Evolutionary conservation across 2,888 invertebrate species (phyloP).

Genomic region (Caenorhabditis becei): DNA sequence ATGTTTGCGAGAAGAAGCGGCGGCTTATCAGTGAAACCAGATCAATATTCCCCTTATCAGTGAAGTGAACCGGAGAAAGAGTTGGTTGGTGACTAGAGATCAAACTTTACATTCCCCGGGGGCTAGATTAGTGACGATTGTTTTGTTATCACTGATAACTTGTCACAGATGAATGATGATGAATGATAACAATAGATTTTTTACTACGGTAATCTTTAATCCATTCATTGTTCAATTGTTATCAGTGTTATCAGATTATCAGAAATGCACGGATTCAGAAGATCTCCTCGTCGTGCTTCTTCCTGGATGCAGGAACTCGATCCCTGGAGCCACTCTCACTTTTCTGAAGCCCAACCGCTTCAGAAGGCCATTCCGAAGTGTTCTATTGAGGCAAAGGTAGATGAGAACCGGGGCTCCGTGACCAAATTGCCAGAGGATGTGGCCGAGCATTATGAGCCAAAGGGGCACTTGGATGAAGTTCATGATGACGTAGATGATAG

Average conservation of each 20-base stretch:
- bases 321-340: background rate
- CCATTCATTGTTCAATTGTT: background rate
- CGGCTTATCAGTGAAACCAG: slow-evolving; percentile 15
- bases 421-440: slow-evolving; percentile 51
- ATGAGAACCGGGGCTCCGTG: slow-evolving; percentile 54
- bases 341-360: slow-evolving; percentile 15
- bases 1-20: background rate
- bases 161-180: too few relatives aligned
- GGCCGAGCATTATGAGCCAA: slow-evolving; percentile 51
- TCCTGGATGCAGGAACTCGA: too few relatives aligned
- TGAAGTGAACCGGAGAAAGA: slow-evolving; percentile 20
- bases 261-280: background rate
- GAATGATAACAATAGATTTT: background rate
- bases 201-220: slow-evolving; percentile 10
- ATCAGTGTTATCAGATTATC: background rate
- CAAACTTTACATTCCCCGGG: slow-evolving; percentile 37
- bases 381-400: slow-evolving; percentile 42
- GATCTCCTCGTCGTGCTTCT: slow-evolving; percentile 8
- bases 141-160: background rate
- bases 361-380: slow-evolving; percentile 37
- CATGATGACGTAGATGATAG: slow-evolving; percentile 57
- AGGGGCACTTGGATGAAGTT: slow-evolving; percentile 45
- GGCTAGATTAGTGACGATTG: slow-evolving; percentile 5
- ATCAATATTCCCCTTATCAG: background rate
- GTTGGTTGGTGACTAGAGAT: slow-evolving; percentile 47